phyloP scores from a whole-genome alignment of 1,140 invertebrate species.

The Ips nitidus region DNA sequence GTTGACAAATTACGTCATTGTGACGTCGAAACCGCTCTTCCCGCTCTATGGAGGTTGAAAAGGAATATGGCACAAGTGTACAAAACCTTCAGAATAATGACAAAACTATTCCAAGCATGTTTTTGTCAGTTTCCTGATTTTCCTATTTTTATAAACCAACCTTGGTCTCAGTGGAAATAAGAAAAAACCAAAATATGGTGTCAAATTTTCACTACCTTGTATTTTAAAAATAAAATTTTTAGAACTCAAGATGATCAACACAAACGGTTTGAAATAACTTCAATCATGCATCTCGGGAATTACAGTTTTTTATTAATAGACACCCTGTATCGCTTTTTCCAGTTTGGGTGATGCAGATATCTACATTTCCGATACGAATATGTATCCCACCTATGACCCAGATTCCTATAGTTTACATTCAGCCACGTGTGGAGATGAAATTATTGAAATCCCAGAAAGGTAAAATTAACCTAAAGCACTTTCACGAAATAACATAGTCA shows the following conservation, averaged over 20 bases:
- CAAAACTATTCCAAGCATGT: too few species aligned
- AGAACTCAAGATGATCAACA: not conserved
- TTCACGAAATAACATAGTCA: not conserved
- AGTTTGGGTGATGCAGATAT: constrained; percentile 59
- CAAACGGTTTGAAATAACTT: not conserved
- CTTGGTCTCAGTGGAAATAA: not conserved
- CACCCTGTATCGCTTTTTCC: constrained; percentile 10
- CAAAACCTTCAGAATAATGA: too few species aligned
- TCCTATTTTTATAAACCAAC: not conserved
- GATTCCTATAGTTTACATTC: constrained; percentile 58
- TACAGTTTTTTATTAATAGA: not conserved
- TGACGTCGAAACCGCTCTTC: too few species aligned
- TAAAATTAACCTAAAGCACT: constrained; percentile 19
- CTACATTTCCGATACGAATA: constrained; percentile 56
- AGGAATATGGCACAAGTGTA: too few species aligned
- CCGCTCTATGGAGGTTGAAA: too few species aligned
- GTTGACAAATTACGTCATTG: too few species aligned
- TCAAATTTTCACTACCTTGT: not conserved
- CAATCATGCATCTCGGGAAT: not conserved
- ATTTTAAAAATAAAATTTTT: not conserved
- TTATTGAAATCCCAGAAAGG: constrained; percentile 55
- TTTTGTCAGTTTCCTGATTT: not conserved
- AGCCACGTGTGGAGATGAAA: constrained; percentile 60
- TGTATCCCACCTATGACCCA: constrained; percentile 56
- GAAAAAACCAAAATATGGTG: not conserved